A percentile compares a stretch with the other conserved stretches of the same genome.
These are phyloP conservation scores for Myotis davidii DNA, from an alignment of 2,113 vertebrate genomes.

Conservation along the genomic window DNA sequence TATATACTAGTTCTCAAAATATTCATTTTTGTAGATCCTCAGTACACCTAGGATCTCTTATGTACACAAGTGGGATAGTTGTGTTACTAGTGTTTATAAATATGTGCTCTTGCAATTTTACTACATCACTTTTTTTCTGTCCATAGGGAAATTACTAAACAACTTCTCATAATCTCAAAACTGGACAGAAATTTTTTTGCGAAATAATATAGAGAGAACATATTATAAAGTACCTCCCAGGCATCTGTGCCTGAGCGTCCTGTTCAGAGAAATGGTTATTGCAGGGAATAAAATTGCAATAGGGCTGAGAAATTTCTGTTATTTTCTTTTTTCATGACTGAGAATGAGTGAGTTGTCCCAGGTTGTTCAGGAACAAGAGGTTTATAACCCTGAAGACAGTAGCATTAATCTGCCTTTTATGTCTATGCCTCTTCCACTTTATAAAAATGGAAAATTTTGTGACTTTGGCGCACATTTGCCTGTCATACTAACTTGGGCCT, in stretches of 20 bases:
- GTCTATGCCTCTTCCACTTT: neutral
- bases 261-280: constrained; percentile 34
- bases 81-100: constrained; percentile 32
- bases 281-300: constrained; percentile 17
- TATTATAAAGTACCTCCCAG: constrained; percentile 7
- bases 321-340: neutral
- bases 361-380: neutral
- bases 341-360: neutral
- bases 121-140: neutral
- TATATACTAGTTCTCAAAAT: neutral
- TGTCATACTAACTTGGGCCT: neutral
- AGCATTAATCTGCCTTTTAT: neutral
- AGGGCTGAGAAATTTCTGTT: neutral
- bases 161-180: constrained; percentile 44
- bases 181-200: constrained; percentile 29
- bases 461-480: neutral
- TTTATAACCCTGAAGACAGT: neutral
- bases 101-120: constrained; percentile 18
- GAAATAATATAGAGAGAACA: neutral
- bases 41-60: neutral
- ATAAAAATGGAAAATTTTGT: constrained; percentile 10
- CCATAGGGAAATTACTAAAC: constrained; percentile 28
- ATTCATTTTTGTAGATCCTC: neutral
- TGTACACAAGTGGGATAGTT: neutral
- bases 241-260: neutral